Conservation (phyloP, 2,113 vertebrate genomes). For the Coryphaenoides rupestris region DNA sequence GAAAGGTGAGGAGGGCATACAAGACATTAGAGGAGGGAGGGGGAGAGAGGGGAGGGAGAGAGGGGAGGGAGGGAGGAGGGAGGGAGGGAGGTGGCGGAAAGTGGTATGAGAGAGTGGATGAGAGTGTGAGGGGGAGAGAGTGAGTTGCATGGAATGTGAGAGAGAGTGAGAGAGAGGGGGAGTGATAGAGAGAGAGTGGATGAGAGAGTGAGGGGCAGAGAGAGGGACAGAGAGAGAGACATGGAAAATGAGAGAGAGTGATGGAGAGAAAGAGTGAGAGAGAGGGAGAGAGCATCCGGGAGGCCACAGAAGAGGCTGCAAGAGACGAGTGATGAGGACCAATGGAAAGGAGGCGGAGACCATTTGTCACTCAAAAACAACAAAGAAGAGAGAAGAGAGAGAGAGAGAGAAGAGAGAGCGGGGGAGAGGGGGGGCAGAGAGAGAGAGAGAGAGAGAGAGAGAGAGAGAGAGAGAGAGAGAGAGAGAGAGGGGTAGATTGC, state of each 20-base stretch:
- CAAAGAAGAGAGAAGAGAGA: conserved; percentile 25
- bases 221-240: neutral
- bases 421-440: conserved; percentile 9
- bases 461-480: conserved; percentile 18
- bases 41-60: conserved; percentile 6
- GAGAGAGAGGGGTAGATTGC: conserved; percentile 40
- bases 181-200: neutral
- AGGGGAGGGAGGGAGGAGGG: conserved; percentile 14
- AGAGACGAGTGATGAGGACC: conserved; percentile 40
- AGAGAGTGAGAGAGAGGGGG: conserved; percentile 3
- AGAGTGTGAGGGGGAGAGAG: neutral
- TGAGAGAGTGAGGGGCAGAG: neutral
- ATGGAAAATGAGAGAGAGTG: neutral
- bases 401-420: conserved; percentile 20
- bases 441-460: conserved; percentile 25
- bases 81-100: conserved; percentile 16
- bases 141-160: conserved; percentile 30
- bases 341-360: conserved; percentile 18
- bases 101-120: neutral
- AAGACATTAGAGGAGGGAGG: too few species aligned
- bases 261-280: conserved; percentile 8
- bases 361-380: neutral
- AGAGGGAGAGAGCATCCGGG: conserved; percentile 40
- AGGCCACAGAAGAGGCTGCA: conserved; percentile 55
- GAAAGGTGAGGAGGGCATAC: neutral